Conservation (phyloP, 2,113 vertebrate species). For the Chaetodon auriga region DNA sequence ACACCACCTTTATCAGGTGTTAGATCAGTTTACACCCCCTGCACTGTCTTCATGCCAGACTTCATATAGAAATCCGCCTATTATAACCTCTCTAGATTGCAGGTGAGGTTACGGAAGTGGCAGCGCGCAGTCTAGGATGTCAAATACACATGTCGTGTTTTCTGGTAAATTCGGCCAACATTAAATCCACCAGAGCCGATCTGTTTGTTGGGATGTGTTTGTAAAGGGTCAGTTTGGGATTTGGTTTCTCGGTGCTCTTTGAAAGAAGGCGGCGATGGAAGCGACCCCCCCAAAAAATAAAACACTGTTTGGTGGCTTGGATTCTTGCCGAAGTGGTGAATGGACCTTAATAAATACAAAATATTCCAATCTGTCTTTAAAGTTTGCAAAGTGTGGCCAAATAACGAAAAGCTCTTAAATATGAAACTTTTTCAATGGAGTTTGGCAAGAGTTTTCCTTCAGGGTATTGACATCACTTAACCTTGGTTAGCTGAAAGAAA, state of each 20-base stretch:
- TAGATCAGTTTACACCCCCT: background rate
- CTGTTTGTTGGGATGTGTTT: fast-evolving
- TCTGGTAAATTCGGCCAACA: background rate
- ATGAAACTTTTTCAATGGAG: background rate
- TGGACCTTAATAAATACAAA: fast-evolving
- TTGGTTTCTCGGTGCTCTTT: background rate
- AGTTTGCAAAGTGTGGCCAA: fast-evolving
- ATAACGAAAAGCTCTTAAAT: background rate
- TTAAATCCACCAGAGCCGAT: background rate
- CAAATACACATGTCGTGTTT: too few relatives aligned
- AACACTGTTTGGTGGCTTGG: background rate
- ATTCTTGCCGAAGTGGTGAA: background rate
- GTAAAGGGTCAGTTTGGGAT: background rate
- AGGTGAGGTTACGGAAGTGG: fast-evolving
- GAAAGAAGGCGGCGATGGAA: too few relatives aligned
- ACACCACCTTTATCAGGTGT: conserved; percentile 11
- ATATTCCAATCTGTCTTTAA: background rate
- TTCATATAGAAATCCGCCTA: background rate
- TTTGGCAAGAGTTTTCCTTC: background rate
- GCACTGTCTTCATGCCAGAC: background rate
- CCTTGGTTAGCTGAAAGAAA: background rate
- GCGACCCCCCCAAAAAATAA: background rate
- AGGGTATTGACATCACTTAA: background rate
- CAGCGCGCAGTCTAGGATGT: fast-evolving
- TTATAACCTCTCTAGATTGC: fast-evolving